Evolutionary conservation across 2,797 vertebrate species (phyloP), one percentile per base, ranked within the genome.

Genomic region (Mycteria americana): DNA sequence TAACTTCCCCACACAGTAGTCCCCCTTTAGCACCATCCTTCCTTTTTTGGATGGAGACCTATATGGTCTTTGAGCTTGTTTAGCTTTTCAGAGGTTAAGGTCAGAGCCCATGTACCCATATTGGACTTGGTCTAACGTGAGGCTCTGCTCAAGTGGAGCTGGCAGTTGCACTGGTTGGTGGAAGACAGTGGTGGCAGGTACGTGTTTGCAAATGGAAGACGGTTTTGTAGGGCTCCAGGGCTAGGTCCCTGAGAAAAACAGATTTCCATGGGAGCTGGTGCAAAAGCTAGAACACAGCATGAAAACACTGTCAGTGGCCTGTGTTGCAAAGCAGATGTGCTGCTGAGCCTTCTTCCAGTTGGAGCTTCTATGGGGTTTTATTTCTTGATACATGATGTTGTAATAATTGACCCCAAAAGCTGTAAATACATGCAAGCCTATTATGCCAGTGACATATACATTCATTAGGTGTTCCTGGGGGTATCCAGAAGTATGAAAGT

Each of bases 131-230:
- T 67, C 11, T 43, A 22, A 51, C 11, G 8, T 7, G 25, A 77
- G 30, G 23, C 16, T 69, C 30, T 53, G 41, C n/a, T 50, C 13
- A 27, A 7, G 31, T 2, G 35, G 23, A 70, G 62, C 57, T 67
- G 57, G 31, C 43, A 31, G 25, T 73, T 53, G 15, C 37, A 7
- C 13, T 46, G 14, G 7, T 35, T 48, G 31, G 2, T 80, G 24
- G 27, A 21, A 80, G 30, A 3, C 27, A 33, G 2, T 2, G 46
- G 33, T 51, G 31, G 16, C 1, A 28, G 46, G 8, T 60, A 33
- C 0, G 0, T 33, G 27, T 46, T 50, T 81, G 30, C 1, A 7
- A n/a, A 19, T 65, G 56, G 56, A 31, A 63, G 45, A 48, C 18
- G 37, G 11, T 10, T 76, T 39, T 60, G 6, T 11, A 37, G 7